Percentiles rank a stretch among this genome's conserved stretches.
These are phyloP conservation scores for Gobionotothen gibberifrons DNA, from an alignment of 2,797 vertebrate genomes.

Conservation along the genomic window DNA sequence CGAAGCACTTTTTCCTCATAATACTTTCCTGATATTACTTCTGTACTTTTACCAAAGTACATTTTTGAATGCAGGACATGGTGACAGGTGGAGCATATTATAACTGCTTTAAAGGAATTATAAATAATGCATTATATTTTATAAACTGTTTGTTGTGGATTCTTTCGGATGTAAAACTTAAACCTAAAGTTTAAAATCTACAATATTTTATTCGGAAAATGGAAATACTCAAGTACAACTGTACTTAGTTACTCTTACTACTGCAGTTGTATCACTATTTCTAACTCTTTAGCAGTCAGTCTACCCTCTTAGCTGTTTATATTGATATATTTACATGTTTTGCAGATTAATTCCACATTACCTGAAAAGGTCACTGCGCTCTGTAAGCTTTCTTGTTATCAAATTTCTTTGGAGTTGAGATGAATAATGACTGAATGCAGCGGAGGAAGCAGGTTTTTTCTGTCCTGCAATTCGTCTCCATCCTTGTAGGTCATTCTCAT, in stretches of 20 bases:
- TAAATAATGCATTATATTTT: neutral
- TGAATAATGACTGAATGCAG: constrained; percentile 27
- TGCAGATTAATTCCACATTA: constrained; percentile 13
- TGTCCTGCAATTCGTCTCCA: constrained; percentile 11
- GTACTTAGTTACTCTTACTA: neutral
- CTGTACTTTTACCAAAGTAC: neutral
- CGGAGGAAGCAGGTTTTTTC: constrained; percentile 13
- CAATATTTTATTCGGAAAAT: neutral
- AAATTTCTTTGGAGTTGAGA: neutral
- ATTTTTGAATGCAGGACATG: too few species aligned
- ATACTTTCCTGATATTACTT: neutral
- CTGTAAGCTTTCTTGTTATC: constrained; percentile 11
- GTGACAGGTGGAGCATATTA: neutral
- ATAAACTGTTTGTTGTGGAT: too few species aligned
- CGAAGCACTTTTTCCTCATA: neutral
- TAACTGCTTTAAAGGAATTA: neutral
- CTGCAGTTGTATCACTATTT: neutral
- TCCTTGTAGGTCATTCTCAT: constrained; percentile 10
- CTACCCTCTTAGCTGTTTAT: too few species aligned
- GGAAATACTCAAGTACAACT: neutral
- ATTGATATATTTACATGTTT: neutral
- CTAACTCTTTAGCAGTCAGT: neutral
- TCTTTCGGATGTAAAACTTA: neutral
- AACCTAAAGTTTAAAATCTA: neutral
- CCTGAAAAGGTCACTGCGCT: neutral